phyloP scores from a whole-genome alignment of 2,113 vertebrate genomes.

The Pipra filicauda region DNA sequence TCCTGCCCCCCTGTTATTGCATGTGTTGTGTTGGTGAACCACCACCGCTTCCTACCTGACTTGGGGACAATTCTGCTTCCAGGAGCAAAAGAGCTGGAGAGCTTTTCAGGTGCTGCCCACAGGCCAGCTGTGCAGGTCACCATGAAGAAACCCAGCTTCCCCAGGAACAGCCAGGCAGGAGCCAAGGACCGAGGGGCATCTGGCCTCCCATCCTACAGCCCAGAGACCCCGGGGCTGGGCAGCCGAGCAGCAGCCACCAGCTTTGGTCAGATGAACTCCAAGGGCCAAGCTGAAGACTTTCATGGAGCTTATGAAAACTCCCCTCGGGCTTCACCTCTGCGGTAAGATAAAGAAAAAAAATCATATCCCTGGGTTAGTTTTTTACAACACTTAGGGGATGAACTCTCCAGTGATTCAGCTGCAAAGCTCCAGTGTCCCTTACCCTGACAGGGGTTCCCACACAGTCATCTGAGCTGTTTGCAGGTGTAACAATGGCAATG shows the following conservation, averaged over 20 bases:
- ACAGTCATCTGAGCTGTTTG: neutral
- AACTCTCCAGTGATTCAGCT: neutral
- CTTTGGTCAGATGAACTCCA: neutral
- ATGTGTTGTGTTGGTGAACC: neutral
- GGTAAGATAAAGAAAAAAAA: constrained; percentile 56
- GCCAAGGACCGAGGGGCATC: constrained; percentile 25
- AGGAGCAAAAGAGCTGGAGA: constrained; percentile 52
- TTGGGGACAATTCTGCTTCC: neutral
- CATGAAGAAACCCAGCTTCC: constrained; percentile 32
- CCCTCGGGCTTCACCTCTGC: neutral
- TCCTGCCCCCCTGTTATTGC: neutral
- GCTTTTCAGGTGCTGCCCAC: neutral
- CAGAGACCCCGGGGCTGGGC: neutral
- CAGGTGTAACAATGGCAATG: neutral
- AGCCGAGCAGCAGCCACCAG: neutral
- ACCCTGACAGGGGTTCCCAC: neutral
- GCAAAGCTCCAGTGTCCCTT: neutral
- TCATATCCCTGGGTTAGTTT: neutral
- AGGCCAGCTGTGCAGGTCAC: constrained; percentile 11
- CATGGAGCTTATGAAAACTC: constrained; percentile 7
- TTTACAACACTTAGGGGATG: neutral
- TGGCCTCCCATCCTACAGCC: neutral
- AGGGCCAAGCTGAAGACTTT: constrained; percentile 14
- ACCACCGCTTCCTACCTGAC: neutral
- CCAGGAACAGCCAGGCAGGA: constrained; percentile 8